phyloP scores from a whole-genome alignment of 2,113 vertebrate genomes.

The Taxidea taxus region DNA sequence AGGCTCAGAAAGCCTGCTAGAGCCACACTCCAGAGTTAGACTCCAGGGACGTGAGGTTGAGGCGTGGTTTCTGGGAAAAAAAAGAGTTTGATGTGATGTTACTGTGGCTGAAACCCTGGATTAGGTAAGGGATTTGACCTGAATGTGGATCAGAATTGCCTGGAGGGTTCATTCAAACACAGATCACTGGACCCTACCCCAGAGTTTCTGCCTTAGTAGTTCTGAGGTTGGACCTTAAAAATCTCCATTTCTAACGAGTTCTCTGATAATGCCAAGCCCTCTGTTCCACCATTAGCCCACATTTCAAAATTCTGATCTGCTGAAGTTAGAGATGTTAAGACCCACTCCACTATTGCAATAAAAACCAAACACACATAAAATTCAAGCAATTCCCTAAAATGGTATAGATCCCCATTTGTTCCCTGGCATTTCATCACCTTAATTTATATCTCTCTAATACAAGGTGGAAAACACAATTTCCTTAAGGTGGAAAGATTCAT shows the following conservation, averaged over 20 bases:
- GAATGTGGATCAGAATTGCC: neutral
- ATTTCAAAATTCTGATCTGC: neutral
- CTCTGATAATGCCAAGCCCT: neutral
- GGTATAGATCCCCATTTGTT: neutral
- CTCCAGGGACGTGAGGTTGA: neutral
- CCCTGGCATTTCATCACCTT: constrained; percentile 19
- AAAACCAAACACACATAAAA: neutral
- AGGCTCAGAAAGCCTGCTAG: neutral
- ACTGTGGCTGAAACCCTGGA: neutral
- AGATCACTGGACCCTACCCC: neutral
- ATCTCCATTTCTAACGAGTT: neutral
- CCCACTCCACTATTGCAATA: neutral
- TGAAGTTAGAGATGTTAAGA: neutral
- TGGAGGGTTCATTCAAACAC: neutral
- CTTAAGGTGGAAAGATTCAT: constrained; percentile 42
- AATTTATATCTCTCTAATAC: constrained; percentile 42
- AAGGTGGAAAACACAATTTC: constrained; percentile 48
- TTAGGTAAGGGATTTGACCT: neutral
- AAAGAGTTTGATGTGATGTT: neutral
- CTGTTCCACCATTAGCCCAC: neutral
- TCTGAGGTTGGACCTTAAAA: neutral
- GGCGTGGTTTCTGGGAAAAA: neutral
- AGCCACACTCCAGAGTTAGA: neutral
- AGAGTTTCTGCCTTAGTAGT: neutral
- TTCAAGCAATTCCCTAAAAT: neutral